Evolutionary conservation across 30 jellyfish, hydroid and myxozoan genomes (phyloP).

Genomic region (Aurelia aurita complex sp. Pacific): DNA sequence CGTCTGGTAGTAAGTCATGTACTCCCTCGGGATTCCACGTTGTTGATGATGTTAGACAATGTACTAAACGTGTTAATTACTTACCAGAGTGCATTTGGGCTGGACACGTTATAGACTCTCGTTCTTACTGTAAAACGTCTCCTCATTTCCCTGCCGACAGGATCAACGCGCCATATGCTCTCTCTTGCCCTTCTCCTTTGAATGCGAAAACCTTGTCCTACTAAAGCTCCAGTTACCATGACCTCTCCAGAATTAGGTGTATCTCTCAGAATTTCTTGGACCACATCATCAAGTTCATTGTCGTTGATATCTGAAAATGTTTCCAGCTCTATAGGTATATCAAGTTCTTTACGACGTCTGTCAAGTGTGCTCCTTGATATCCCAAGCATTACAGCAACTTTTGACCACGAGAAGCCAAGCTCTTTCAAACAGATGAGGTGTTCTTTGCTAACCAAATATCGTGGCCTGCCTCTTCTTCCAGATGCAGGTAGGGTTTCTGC

Average conservation of each 20-base stretch:
- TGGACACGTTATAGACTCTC: too few species aligned
- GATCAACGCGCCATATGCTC: too few species aligned
- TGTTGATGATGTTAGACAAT: too few species aligned
- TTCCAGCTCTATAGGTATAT: constrained; percentile 20
- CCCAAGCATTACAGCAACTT: constrained; percentile 1
- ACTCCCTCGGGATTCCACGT: too few species aligned
- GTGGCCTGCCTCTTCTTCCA: constrained; percentile 27
- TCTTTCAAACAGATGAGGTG: constrained; percentile 9
- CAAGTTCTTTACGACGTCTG: constrained; percentile 18
- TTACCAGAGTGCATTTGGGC: too few species aligned
- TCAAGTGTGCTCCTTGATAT: constrained; percentile 25
- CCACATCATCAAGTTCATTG: constrained; percentile 20
- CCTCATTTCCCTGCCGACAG: too few species aligned
- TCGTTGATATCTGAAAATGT: constrained; percentile 13
- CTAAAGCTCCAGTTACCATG: constrained; percentile 11
- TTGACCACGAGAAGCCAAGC: neutral
- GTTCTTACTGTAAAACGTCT: too few species aligned
- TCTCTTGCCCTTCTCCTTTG: constrained; percentile 27
- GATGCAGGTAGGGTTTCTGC: constrained; percentile 27
- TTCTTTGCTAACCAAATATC: constrained; percentile 15
- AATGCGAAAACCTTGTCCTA: constrained; percentile 14
- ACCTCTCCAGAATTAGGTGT: constrained; percentile 31
- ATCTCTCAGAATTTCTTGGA: constrained; percentile 29
- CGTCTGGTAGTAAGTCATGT: too few species aligned
- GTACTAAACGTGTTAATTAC: too few species aligned